Evolutionary conservation across 2,113 vertebrate genomes (phyloP).

Genomic region (Prionailurus viverrinus): DNA sequence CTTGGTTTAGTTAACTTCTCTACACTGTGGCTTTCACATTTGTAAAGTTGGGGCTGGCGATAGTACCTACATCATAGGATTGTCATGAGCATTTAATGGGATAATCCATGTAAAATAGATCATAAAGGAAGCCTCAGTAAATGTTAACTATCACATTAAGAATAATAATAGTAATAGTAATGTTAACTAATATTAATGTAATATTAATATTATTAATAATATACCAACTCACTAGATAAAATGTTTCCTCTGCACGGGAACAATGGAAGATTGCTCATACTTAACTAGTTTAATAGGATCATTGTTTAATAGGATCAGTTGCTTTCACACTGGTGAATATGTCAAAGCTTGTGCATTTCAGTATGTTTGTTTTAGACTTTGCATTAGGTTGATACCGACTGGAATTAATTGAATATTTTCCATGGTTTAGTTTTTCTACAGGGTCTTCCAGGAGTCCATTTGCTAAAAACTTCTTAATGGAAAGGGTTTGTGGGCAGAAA

Average conservation of each 20-base stretch:
- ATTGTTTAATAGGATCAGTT: not conserved
- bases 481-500: constrained; percentile 34
- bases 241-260: not conserved
- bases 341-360: not conserved
- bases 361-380: not conserved
- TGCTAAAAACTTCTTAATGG: constrained; percentile 52
- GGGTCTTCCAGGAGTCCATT: not conserved
- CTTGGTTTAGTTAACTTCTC: not conserved
- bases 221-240: not conserved
- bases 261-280: not conserved
- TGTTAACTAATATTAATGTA: not conserved
- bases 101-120: not conserved
- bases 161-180: not conserved
- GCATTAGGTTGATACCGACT: not conserved
- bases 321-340: not conserved
- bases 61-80: not conserved
- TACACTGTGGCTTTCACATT: not conserved
- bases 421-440: constrained; percentile 21
- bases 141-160: constrained; percentile 9
- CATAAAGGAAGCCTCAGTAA: not conserved
- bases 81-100: not conserved
- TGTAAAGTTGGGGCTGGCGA: not conserved
- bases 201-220: not conserved
- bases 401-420: constrained; percentile 49
- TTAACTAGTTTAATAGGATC: not conserved